Base-by-base conservation (phyloP, 2,888 invertebrate species). In the Hipparchia sbordonii region DNA sequence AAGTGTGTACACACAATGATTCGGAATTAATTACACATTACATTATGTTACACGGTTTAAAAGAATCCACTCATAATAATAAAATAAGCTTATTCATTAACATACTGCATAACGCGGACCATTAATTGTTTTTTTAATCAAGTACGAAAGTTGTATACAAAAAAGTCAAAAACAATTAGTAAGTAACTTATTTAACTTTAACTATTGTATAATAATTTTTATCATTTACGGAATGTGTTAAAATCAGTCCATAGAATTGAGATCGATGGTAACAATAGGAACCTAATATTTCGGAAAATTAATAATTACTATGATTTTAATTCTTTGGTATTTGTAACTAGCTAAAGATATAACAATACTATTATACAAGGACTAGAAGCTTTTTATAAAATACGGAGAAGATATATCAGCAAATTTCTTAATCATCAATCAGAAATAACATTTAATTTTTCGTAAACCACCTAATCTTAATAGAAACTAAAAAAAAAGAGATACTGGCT, bases 361-460 rank as follows among this genome's bases (percentile, higher is more conserved):
- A 57, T 56, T 13, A 45, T 57, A 67, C 7, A 45, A 48, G 46
- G 67, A 67, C 56, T 67, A 67, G 67, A 57, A 67, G 39, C 45
- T 45, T 57, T 57, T 57, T 9, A 56, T 57, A 57, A 57, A 46
- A 67, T 57, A 13, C 57, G 45, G 45, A 57, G 45, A 48, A 39
- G 39, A 39, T 39, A 39, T 39, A 23, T 8, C 6, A 13, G 10
- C 23, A 10, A 9, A 57, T 23, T 67, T 23, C 45, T 57, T 46
- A 67, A 67, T 57, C 46, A 56, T 57, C 57, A 67, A 57, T 9
- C 9, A 46, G 3, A 5, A 39, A 39, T 39, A 39, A 54, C 2
- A 63, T 23, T 48, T 8, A 48, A 48, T 23, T 56, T 54, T 54
- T 56, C 56, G 13, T n/a, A 13, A 56, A 23, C 23, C 23, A 23